Evolutionary conservation across 2,888 invertebrate species (phyloP).

Genomic region (Chaetoderma sp.): DNA sequence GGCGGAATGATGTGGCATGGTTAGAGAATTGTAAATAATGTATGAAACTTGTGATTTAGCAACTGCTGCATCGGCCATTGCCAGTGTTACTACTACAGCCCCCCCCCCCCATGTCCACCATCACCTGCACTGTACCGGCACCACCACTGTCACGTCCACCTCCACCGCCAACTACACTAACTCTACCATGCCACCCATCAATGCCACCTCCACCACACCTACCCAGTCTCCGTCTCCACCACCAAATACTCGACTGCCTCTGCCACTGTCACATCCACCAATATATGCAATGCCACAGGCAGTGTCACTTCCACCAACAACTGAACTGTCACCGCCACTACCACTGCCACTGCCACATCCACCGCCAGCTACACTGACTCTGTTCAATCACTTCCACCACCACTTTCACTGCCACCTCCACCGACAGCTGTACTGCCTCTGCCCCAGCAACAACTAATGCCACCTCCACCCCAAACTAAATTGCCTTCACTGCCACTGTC

Average conservation of each 20-base stretch:
- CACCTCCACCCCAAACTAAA: no score
- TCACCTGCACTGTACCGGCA: not conserved
- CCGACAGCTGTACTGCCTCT: not conserved
- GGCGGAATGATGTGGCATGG: no score
- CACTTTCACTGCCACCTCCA: not conserved
- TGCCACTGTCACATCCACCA: not conserved
- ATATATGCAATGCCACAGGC: not conserved
- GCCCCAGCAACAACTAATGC: no score
- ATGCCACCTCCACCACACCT: no score
- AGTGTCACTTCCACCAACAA: not conserved
- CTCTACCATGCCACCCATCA: not conserved
- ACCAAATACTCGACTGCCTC: not conserved
- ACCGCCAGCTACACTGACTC: not conserved
- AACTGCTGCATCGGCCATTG: no score
- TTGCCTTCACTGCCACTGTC: no score
- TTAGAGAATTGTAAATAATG: no score
- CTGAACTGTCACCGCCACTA: not conserved
- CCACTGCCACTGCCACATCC: not conserved
- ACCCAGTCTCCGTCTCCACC: no score
- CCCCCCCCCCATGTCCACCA: not conserved
- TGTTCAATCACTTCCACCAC: not conserved
- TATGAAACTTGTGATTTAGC: no score
- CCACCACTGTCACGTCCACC: not conserved
- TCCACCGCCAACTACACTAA: not conserved
- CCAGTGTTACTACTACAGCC: no score